phyloP scores from a whole-genome alignment of 2,888 invertebrate genomes.

The Lissocephala sabroskyi region DNA sequence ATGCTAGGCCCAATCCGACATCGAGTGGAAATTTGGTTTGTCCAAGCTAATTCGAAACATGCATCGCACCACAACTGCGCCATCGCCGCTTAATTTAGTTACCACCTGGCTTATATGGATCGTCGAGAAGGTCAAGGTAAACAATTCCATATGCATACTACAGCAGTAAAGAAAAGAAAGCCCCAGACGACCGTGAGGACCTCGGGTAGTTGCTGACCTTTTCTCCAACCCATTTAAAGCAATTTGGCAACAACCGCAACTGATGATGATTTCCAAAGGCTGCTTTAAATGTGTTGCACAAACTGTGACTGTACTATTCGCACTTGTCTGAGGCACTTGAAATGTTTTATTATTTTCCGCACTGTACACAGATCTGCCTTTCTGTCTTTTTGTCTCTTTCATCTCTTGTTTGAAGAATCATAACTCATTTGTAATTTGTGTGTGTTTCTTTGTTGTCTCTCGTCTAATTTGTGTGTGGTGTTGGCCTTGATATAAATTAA shows the following conservation, averaged over 20 bases:
- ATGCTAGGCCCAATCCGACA: slow-evolving; percentile 96
- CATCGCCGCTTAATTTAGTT: slow-evolving; percentile 96
- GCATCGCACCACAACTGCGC: slow-evolving; percentile 98
- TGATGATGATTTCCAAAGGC: slow-evolving; percentile 18
- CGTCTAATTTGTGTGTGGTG: slow-evolving; percentile 45
- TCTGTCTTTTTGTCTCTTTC: slow-evolving; percentile 19
- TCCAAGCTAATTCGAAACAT: slow-evolving; percentile 98
- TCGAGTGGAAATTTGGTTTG: slow-evolving; percentile 99
- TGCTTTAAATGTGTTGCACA: slow-evolving; percentile 60
- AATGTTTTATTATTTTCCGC: slow-evolving; percentile 1
- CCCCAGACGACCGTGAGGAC: background rate
- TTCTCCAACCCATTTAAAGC: slow-evolving; percentile 71
- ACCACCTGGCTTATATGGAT: slow-evolving; percentile 94
- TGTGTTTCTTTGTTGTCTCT: slow-evolving; percentile 45
- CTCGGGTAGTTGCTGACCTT: slow-evolving; percentile 50
- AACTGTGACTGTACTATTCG: slow-evolving; percentile 2
- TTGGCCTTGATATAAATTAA: slow-evolving; percentile 27
- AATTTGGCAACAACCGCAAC: slow-evolving; percentile 67
- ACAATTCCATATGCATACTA: slow-evolving; percentile 10
- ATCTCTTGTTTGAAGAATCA: too few relatives aligned
- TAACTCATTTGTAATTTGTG: too few relatives aligned
- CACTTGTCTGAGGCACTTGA: slow-evolving; percentile 20
- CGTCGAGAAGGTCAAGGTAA: slow-evolving; percentile 84
- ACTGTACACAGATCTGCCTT: background rate
- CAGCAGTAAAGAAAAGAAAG: slow-evolving; percentile 10